phyloP scores from a whole-genome alignment of 2,888 invertebrate species.

The Calameuta idolon region DNA sequence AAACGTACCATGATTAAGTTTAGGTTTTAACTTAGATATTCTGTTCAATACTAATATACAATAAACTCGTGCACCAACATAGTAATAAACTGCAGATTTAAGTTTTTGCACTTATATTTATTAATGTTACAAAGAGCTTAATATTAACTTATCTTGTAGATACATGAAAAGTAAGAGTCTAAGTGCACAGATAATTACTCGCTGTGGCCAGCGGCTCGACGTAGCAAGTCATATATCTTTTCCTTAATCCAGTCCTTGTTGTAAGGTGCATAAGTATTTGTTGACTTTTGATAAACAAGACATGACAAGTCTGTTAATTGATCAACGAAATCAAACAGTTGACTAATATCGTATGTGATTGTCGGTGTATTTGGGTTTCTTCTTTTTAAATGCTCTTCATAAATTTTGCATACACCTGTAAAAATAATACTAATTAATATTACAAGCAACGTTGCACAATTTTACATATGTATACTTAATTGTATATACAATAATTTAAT shows the following conservation, averaged over 20 bases:
- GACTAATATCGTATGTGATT: constrained; percentile 98
- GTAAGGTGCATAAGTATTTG: constrained; percentile 96
- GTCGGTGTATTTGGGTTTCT: constrained; percentile 95
- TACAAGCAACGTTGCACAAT: constrained; percentile 1
- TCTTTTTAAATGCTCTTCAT: constrained; percentile 97
- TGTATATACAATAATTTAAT: constrained; percentile 15
- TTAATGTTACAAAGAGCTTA: constrained; percentile 46
- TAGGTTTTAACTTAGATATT: background rate
- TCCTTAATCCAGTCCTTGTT: constrained; percentile 99
- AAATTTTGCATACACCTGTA: constrained; percentile 94
- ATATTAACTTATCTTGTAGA: constrained; percentile 40
- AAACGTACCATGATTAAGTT: background rate
- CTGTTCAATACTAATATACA: background rate
- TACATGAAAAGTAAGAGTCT: constrained; percentile 29
- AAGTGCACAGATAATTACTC: constrained; percentile 32
- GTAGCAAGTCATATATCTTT: constrained; percentile 94
- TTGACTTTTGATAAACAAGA: constrained; percentile 94
- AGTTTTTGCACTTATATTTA: constrained; percentile 24
- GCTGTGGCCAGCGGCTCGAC: constrained; percentile 85
- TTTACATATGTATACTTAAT: background rate
- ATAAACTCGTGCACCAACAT: background rate
- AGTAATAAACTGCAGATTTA: background rate
- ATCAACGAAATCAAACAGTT: constrained; percentile 98
- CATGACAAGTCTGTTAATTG: constrained; percentile 95
- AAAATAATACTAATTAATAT: constrained; percentile 24